Base-by-base conservation (phyloP, 2,888 invertebrate species). In the Andrena fulva region DNA sequence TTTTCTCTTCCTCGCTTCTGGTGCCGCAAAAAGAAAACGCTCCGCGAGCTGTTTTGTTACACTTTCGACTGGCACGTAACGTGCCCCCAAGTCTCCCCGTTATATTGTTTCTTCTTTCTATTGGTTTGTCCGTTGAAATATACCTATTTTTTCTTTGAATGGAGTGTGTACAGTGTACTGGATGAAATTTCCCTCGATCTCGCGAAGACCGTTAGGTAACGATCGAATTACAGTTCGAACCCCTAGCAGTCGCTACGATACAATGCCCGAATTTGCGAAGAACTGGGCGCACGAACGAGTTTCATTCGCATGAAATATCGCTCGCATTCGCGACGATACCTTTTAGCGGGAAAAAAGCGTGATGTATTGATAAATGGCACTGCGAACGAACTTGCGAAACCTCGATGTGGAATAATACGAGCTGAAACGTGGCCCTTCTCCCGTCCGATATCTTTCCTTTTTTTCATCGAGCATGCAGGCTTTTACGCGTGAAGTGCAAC, bases 301-400 rank as follows among this genome's bases (percentile, higher is more conserved):
- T 42, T 2, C 29, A 27, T 62, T 31, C 50, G 33, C 56, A 35
- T 29, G 56, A 79, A 79, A 78, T 78, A 63, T 56, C 63, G 29
- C 29, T 59, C 4, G 16, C 59, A 50, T 8, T 24, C 12, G 31
- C 64, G 62, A 56, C 31, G 24, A 50, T 60, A 60, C 29, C 7
- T 66, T 66, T 77, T 66, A 52, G 16, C 50, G 20, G n/a, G 2
- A 33, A 33, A 35, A 68, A 54, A 63, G 42, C 29, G 27, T 35
- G 20, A 50, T 20, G 52, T 68, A 68, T 68, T 33, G 67, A 33
- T 52, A 52, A 50, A 68, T 54, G 54, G 67, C 54, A 54, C 20
- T 42, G 33, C 24, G 42, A n/a, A 56, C 8, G 24, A 27, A 42
- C 56, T 59, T n/a, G 56, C 42, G 56, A 69, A 59, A 69, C 35